Evolutionary conservation across 2,888 invertebrate genomes (phyloP).

Genomic region (Amphipyra berbera): DNA sequence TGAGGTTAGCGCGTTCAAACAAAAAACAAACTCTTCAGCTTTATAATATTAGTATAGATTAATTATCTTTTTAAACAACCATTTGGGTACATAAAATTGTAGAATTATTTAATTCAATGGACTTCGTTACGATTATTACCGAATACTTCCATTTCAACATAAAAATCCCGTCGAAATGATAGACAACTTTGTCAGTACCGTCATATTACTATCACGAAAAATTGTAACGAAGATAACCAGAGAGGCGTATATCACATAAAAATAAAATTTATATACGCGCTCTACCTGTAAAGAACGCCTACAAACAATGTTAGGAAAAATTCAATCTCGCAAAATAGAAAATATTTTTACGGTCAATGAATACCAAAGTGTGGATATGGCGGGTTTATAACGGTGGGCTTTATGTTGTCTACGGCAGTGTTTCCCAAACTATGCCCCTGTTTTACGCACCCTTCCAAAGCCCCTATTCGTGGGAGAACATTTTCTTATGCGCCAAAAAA

Average conservation of each 20-base stretch:
- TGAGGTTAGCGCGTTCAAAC: too few relatives aligned
- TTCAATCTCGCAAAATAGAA: conserved; percentile 88
- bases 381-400: conserved; percentile 64
- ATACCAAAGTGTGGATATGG: conserved; percentile 84
- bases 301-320: conserved; percentile 85
- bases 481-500: conserved; percentile 20
- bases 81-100: too few relatives aligned
- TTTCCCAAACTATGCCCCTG: conserved; percentile 50
- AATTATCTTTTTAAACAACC: too few relatives aligned
- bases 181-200: conserved; percentile 58
- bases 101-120: too few relatives aligned
- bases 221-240: conserved; percentile 63
- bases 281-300: conserved; percentile 78
- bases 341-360: conserved; percentile 88
- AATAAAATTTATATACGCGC: conserved; percentile 73
- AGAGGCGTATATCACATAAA: conserved; percentile 68
- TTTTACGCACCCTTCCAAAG: conserved; percentile 36
- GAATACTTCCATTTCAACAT: not conserved
- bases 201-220: conserved; percentile 58
- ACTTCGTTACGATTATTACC: too few relatives aligned
- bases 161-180: conserved; percentile 29
- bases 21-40: too few relatives aligned
- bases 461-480: conserved; percentile 27
- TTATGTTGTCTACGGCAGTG: conserved; percentile 69
- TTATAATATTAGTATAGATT: too few relatives aligned